A percentile compares a stretch with the other conserved stretches of the same genome.
These are phyloP conservation scores for Cepaea nemoralis DNA, from an alignment of 1,140 invertebrate species.

Conservation along the genomic window DNA sequence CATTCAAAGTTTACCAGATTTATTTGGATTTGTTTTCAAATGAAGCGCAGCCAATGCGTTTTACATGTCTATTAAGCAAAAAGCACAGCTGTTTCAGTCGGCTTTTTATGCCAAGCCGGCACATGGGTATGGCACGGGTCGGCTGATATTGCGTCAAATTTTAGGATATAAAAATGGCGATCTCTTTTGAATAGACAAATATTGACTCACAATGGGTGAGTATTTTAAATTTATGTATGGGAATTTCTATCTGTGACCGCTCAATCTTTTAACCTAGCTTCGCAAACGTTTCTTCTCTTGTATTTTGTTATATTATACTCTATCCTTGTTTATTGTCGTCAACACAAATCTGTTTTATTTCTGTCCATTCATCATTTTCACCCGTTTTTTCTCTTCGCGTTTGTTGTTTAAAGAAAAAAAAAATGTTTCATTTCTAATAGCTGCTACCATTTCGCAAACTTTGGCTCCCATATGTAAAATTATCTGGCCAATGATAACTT, in stretches of 20 bases:
- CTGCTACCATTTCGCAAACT: too few relatives aligned
- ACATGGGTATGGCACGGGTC: not conserved
- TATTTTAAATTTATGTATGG: not conserved
- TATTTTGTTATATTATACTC: not conserved
- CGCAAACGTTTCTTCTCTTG: not conserved
- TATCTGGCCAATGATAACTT: too few relatives aligned
- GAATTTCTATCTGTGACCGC: not conserved
- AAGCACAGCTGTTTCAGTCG: not conserved
- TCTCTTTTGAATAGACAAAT: conserved; percentile 4
- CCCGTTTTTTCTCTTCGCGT: too few relatives aligned
- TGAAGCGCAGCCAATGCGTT: not conserved
- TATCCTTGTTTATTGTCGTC: too few relatives aligned
- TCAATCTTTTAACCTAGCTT: not conserved
- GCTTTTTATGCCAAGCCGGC: not conserved
- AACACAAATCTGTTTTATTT: too few relatives aligned
- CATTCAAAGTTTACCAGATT: conserved; percentile 15
- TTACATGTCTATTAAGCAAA: conserved; percentile 1
- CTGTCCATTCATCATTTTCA: too few relatives aligned
- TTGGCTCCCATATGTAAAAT: too few relatives aligned
- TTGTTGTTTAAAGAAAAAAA: too few relatives aligned
- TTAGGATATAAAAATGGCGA: not conserved
- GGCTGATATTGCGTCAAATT: not conserved
- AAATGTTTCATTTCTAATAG: too few relatives aligned
- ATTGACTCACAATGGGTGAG: too few relatives aligned
- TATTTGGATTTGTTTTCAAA: conserved; percentile 18